A percentile compares a stretch with the other conserved stretches of the same genome.
Evolutionary conservation across 1,140 invertebrate species (phyloP).

Genomic region (Subanguina moxae): DNA sequence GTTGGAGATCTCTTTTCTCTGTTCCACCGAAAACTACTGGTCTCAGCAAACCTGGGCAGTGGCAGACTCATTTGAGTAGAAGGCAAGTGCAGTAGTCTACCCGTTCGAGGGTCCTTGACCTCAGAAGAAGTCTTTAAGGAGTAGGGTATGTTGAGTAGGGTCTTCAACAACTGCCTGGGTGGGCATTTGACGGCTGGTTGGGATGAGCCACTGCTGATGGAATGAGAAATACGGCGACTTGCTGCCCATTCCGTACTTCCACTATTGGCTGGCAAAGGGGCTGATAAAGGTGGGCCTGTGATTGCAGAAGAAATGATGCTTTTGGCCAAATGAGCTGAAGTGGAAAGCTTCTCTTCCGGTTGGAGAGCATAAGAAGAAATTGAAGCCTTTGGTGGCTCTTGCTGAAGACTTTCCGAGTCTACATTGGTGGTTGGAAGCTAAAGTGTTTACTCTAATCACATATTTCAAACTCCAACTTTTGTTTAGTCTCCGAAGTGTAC

Average conservation of each 20-base stretch:
- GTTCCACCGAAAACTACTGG: background rate
- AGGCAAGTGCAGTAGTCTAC: background rate
- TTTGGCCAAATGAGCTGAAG: no score
- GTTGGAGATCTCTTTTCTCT: no score
- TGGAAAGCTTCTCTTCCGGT: no score
- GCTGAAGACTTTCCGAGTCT: no score
- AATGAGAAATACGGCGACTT: background rate
- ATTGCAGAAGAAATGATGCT: no score
- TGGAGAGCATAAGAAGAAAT: no score
- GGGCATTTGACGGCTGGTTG: background rate
- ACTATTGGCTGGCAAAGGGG: background rate
- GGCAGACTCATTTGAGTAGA: background rate
- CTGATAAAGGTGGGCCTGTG: background rate
- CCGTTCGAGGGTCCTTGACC: background rate
- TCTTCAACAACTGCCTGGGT: background rate
- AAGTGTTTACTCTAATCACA: no score
- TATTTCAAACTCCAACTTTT: no score
- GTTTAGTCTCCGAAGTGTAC: no score
- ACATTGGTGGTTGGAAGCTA: no score
- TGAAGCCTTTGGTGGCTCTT: no score
- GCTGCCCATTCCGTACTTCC: background rate
- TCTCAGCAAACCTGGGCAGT: background rate
- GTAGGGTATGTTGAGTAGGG: background rate
- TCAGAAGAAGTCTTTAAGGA: background rate
- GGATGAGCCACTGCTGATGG: background rate